Evolutionary conservation across 2,888 invertebrate species (phyloP).

Genomic region (Dermolepida albohirtum): DNA sequence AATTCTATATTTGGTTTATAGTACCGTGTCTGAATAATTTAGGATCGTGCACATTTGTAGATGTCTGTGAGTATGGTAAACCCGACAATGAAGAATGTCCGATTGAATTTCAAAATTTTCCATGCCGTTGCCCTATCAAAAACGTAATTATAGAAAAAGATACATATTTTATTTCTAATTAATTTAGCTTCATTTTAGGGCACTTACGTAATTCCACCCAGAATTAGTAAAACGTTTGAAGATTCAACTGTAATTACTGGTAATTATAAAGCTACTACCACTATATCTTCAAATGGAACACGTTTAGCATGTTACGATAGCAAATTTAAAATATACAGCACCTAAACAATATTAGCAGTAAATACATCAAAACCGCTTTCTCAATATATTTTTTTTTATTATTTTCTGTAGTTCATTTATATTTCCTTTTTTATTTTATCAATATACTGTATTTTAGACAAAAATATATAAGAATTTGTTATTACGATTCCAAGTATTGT

Average conservation of each 20-base stretch:
- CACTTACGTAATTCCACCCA: constrained; percentile 51
- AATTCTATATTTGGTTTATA: constrained; percentile 51
- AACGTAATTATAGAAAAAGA: constrained; percentile 45
- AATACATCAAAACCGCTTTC: too few species aligned
- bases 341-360: too few species aligned
- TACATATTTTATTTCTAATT: constrained; percentile 17
- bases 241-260: constrained; percentile 46
- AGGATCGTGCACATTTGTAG: constrained; percentile 53
- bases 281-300: constrained; percentile 41
- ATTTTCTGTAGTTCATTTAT: too few species aligned
- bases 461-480: too few species aligned
- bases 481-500: too few species aligned
- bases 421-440: too few species aligned
- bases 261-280: constrained; percentile 49
- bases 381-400: too few species aligned
- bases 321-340: constrained; percentile 44
- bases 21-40: constrained; percentile 52
- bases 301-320: constrained; percentile 50
- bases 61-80: constrained; percentile 51
- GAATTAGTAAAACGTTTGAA: constrained; percentile 44
- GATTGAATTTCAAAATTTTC: constrained; percentile 50
- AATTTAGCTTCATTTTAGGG: constrained; percentile 51
- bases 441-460: too few species aligned
- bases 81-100: constrained; percentile 51
- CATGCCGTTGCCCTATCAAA: constrained; percentile 55